phyloP scores from a whole-genome alignment of 2,113 vertebrate species.

The Carettochelys insculpta region DNA sequence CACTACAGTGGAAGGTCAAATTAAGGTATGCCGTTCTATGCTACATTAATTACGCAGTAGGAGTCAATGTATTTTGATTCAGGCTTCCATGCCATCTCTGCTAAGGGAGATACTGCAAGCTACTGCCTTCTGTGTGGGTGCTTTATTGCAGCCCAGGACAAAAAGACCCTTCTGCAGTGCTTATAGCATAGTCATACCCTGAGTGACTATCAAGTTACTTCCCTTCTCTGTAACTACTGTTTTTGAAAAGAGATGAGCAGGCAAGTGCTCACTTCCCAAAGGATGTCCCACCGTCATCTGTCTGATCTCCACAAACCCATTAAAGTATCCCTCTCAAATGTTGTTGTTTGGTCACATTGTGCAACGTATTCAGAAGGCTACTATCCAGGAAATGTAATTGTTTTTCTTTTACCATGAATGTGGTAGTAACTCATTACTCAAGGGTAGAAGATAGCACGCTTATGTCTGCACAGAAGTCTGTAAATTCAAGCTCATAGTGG shows the following conservation, averaged over 20 bases:
- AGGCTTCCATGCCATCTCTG: too few species aligned
- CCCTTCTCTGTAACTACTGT: background rate
- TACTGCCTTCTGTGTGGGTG: too few species aligned
- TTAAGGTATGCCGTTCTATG: too few species aligned
- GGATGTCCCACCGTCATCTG: background rate
- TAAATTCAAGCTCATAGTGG: background rate
- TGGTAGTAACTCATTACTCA: background rate
- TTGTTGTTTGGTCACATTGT: background rate
- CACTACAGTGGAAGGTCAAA: too few species aligned
- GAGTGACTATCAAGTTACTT: background rate
- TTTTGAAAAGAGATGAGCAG: background rate
- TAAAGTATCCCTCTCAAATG: conserved; percentile 20
- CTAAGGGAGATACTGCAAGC: too few species aligned
- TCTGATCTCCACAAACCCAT: background rate
- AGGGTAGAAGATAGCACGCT: background rate
- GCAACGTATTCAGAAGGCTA: background rate
- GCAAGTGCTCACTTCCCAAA: background rate
- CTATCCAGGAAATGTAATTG: background rate
- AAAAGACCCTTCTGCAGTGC: too few species aligned
- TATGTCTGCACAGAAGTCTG: background rate
- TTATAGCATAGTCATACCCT: background rate
- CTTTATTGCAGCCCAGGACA: too few species aligned
- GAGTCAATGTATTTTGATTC: too few species aligned
- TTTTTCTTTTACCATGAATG: background rate
- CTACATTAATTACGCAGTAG: too few species aligned